Base-by-base conservation (phyloP, 2,888 invertebrate species). In the Leuctra nigra region DNA sequence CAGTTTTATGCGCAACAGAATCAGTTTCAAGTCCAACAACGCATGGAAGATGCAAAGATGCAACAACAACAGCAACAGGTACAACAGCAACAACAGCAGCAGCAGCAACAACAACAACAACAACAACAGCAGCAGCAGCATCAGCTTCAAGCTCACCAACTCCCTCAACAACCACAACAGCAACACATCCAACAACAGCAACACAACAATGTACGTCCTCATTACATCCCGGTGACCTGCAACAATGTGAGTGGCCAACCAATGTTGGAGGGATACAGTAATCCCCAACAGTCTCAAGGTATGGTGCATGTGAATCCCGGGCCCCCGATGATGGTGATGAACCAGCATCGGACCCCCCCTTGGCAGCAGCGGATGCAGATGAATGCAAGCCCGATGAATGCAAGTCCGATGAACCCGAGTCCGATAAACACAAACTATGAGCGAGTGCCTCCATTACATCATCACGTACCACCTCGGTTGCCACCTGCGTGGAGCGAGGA, bases 371-470 rank as follows among this genome's bases (percentile, higher is more conserved):
- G 53, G n/a, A 64, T 66, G 44, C 69, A 68, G 56, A 70, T 22
- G 11, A 70, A 61, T 67, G 71, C 60, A 64, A 72, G 55, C n/a
- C 70, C 67, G 60, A 65, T 72, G 7, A 70, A 69, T 61, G 11
- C 29, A 11, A 29, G 11, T 29, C 6, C 29, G 29, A 29, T 29
- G 29, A 11, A 11, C 29, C 6, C n/a, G n/a, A 14, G 18, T 18
- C 41, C 20, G 18, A 16, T 20, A 4, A 18, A n/a, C 4, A 41
- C 20, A 18, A 7, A 70, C 66, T 83, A 82, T 64, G 81, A 86
- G 59, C 77, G 86, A 59, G 86, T 87, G 9, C 86, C 86, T 18
- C 86, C 86, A 0, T 69, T 87, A 41, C 86, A 86, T 62, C 85
- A 84, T 66, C 84, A 86, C 67, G 80, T 74, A 73, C 80, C 80